phyloP scores from a whole-genome alignment of 2,888 invertebrate species.

The Ecliptopera silaceata region DNA sequence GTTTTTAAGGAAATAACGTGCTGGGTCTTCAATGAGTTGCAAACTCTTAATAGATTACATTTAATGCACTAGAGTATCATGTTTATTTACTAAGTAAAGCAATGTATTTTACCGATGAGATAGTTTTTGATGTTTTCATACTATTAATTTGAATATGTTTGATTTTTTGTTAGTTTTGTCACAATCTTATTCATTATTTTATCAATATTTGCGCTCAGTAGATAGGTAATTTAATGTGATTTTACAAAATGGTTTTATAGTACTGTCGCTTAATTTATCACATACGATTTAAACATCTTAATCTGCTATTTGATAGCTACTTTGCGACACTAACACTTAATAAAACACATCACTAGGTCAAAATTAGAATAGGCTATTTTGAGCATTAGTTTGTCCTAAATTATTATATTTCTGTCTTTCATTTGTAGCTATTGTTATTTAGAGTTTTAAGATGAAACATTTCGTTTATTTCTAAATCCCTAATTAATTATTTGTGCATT shows the following conservation, averaged over 20 bases:
- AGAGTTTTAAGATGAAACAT: too few relatives aligned
- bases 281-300: slow-evolving; percentile 3
- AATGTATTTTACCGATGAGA: slow-evolving; percentile 61
- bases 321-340: slow-evolving; percentile 11
- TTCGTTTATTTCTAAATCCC: too few relatives aligned
- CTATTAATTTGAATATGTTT: too few relatives aligned
- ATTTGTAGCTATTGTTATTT: too few relatives aligned
- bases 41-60: too few relatives aligned
- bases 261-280: neutral
- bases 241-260: neutral
- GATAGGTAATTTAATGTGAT: neutral
- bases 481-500: too few relatives aligned
- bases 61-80: too few relatives aligned
- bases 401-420: too few relatives aligned
- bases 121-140: slow-evolving; percentile 72
- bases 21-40: too few relatives aligned
- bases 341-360: slow-evolving; percentile 14
- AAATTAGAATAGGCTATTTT: neutral
- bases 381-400: too few relatives aligned
- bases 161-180: too few relatives aligned
- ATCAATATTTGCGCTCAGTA: slow-evolving; percentile 6
- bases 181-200: neutral
- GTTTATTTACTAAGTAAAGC: slow-evolving; percentile 31
- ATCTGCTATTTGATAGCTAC: slow-evolving; percentile 21
- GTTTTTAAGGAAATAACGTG: too few relatives aligned